phyloP scores from a whole-genome alignment of 1,140 invertebrate species.

The Apis dorsata region DNA sequence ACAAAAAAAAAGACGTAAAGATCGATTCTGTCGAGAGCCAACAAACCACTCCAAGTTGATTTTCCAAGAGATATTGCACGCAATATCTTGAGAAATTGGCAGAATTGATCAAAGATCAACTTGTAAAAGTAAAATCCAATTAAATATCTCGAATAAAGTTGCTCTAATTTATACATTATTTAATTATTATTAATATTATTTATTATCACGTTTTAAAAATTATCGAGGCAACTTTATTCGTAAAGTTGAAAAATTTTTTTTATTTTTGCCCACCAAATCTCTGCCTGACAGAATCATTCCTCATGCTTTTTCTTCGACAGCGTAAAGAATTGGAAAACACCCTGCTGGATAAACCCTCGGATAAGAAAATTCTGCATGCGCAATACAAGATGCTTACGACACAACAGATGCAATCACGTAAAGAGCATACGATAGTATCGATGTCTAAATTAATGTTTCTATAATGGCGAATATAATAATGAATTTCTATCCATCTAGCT shows the following conservation, averaged over 20 bases:
- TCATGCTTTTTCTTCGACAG: slow-evolving; percentile 58
- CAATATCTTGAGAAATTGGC: no score
- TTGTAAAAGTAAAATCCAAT: no score
- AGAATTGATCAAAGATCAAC: no score
- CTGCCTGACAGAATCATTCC: slow-evolving; percentile 56
- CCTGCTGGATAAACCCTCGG: slow-evolving; percentile 51
- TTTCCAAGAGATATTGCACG: neutral
- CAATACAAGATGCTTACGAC: slow-evolving; percentile 69
- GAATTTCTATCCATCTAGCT: no score
- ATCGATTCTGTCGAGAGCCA: slow-evolving; percentile 54
- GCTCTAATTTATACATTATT: no score
- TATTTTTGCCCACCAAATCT: neutral
- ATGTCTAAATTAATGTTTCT: slow-evolving; percentile 41
- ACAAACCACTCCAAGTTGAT: no score
- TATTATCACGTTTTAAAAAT: no score
- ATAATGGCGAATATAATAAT: neutral
- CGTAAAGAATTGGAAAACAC: slow-evolving; percentile 63
- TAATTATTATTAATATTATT: no score
- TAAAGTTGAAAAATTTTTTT: no score
- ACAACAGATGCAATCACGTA: slow-evolving; percentile 68
- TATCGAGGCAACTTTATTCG: no score
- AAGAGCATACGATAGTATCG: slow-evolving; percentile 61
- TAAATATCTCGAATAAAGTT: no score
- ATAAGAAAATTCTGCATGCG: slow-evolving; percentile 68
- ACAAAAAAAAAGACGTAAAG: slow-evolving; percentile 43